Conservation (phyloP, 2,888 invertebrate genomes). For the Drosophila bunnanda region DNA sequence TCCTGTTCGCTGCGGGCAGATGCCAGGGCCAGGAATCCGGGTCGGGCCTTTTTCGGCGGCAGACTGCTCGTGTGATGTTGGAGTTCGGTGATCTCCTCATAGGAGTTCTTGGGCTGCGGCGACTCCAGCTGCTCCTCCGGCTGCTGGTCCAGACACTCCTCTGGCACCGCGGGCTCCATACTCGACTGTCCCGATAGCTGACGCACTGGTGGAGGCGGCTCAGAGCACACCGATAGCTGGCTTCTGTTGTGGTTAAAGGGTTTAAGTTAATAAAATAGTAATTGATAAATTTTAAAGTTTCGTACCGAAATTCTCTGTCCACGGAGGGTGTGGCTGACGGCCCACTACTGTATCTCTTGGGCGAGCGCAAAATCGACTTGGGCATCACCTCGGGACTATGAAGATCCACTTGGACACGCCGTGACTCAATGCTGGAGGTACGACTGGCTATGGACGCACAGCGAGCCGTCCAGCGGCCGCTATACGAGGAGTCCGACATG, state of each 20-base stretch:
- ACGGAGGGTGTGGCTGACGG: constrained; percentile 84
- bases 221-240: constrained; percentile 84
- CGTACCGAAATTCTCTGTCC: constrained; percentile 84
- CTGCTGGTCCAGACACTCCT: constrained; percentile 72
- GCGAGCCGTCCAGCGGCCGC: constrained; percentile 83
- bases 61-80: constrained; percentile 54
- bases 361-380: constrained; percentile 82
- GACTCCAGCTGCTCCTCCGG: constrained; percentile 51
- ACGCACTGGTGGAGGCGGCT: constrained; percentile 78
- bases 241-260: constrained; percentile 43
- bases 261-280: not conserved
- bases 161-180: constrained; percentile 84
- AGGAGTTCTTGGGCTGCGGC: constrained; percentile 35
- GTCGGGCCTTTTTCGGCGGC: constrained; percentile 78
- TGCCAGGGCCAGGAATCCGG: constrained; percentile 78
- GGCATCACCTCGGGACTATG: constrained; percentile 84
- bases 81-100: constrained; percentile 53
- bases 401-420: constrained; percentile 83
- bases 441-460: constrained; percentile 83
- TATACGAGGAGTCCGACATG: constrained; percentile 83
- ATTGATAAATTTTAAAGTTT: not conserved
- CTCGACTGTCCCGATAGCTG: constrained; percentile 84
- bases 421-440: constrained; percentile 84
- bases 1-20: constrained; percentile 42
- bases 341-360: constrained; percentile 82